phyloP scores from a whole-genome alignment of 2,888 invertebrate genomes.

The Nomada ruficornis region DNA sequence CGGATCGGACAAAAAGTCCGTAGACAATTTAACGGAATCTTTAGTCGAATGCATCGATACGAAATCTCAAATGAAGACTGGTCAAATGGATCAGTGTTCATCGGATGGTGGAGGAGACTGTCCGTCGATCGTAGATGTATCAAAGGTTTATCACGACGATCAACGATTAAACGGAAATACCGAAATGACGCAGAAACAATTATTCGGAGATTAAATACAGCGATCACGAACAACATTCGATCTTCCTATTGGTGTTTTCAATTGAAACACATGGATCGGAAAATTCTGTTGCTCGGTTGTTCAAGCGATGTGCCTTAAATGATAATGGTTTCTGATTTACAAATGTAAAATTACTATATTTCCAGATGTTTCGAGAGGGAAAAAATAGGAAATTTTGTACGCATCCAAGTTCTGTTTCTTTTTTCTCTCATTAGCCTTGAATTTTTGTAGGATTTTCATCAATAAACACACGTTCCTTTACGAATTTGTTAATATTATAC shows the following conservation, averaged over 20 bases:
- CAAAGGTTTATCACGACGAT: slow-evolving; percentile 55
- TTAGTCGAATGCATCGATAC: slow-evolving; percentile 38
- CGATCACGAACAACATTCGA: not conserved
- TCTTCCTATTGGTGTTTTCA: slow-evolving; percentile 7
- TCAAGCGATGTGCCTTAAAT: slow-evolving; percentile 13
- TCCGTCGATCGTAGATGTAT: slow-evolving; percentile 69
- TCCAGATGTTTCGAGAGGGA: not conserved
- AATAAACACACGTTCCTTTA: slow-evolving; percentile 26
- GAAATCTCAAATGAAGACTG: slow-evolving; percentile 29
- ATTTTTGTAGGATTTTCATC: slow-evolving; percentile 27
- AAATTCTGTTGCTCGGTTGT: slow-evolving; percentile 3
- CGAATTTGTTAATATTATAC: not conserved
- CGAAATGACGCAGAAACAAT: slow-evolving; percentile 33
- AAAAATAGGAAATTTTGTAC: not conserved
- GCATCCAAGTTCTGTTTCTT: not conserved
- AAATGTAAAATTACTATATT: not conserved
- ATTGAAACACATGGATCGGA: slow-evolving; percentile 1
- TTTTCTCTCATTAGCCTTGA: not conserved
- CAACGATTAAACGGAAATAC: slow-evolving; percentile 14
- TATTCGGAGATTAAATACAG: slow-evolving; percentile 36
- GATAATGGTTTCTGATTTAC: slow-evolving; percentile 5
- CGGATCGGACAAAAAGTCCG: slow-evolving; percentile 33
- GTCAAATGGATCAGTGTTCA: slow-evolving; percentile 67
- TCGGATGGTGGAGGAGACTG: slow-evolving; percentile 76
- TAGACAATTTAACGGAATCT: slow-evolving; percentile 35